Evolutionary conservation across 1,140 invertebrate genomes (phyloP).

Genomic region (Oedothorax gibbosus): DNA sequence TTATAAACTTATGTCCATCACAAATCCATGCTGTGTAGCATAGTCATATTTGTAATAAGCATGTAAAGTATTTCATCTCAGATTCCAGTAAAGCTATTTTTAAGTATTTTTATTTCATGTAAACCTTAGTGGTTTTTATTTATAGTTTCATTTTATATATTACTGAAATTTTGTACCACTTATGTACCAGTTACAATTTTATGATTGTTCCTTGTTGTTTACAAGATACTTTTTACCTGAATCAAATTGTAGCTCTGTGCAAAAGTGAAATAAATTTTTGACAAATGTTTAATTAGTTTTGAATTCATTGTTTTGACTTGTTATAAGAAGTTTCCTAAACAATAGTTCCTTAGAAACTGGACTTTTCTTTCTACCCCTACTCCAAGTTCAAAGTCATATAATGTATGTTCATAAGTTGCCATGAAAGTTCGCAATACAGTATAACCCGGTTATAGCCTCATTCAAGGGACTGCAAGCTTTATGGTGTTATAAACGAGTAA

Average conservation of each 20-base stretch:
- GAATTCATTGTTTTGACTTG: too few relatives aligned
- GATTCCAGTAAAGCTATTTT: constrained; percentile 50
- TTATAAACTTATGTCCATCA: constrained; percentile 11
- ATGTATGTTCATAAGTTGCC: too few relatives aligned
- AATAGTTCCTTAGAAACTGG: too few relatives aligned
- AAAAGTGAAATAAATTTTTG: constrained; percentile 58
- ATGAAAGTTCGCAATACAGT: too few relatives aligned
- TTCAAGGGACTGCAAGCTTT: too few relatives aligned
- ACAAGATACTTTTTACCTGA: constrained; percentile 41
- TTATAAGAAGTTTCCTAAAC: too few relatives aligned
- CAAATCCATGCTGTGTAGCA: constrained; percentile 22
- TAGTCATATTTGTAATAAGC: constrained; percentile 18
- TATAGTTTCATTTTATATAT: constrained; percentile 33
- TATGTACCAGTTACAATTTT: constrained; percentile 52
- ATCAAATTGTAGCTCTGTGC: constrained; percentile 57
- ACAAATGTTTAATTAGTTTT: constrained; percentile 29
- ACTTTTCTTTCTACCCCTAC: too few relatives aligned
- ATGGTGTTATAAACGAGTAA: too few relatives aligned
- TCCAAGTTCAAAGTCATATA: too few relatives aligned
- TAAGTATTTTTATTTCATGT: constrained; percentile 38
- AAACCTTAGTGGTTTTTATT: constrained; percentile 41
- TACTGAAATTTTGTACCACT: constrained; percentile 37
- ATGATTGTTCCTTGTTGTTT: constrained; percentile 54
- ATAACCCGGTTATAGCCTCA: too few relatives aligned
- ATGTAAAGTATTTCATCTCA: constrained; percentile 43